Percentiles rank a stretch among this genome's conserved stretches.
phyloP scores from a whole-genome alignment of 1,140 invertebrate genomes.

The Heterodera schachtii region DNA sequence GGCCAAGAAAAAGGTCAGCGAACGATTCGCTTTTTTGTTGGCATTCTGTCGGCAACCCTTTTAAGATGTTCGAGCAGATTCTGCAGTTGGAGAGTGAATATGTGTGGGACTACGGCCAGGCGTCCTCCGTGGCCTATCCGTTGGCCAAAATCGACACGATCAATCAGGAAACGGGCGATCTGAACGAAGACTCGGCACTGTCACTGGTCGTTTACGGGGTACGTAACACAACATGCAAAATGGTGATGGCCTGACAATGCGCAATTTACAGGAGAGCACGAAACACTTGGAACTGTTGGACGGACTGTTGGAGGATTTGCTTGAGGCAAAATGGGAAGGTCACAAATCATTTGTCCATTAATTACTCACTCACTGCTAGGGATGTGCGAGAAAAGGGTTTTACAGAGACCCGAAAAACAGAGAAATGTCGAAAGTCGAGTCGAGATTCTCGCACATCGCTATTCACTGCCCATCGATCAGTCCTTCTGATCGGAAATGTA shows the following conservation, averaged over 20 bases:
- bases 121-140: slow-evolving; percentile 80
- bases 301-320: slow-evolving; percentile 86
- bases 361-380: too few relatives aligned
- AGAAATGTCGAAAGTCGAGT: too few relatives aligned
- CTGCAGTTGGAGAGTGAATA: slow-evolving; percentile 67
- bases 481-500: neutral
- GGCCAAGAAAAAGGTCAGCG: slow-evolving; percentile 73
- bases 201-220: slow-evolving; percentile 98
- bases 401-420: too few relatives aligned
- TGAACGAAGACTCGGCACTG: slow-evolving; percentile 88
- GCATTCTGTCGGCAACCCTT: slow-evolving; percentile 64
- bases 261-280: slow-evolving; percentile 77
- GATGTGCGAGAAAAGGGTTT: too few relatives aligned
- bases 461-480: too few relatives aligned
- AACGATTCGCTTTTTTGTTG: neutral
- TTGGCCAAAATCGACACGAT: slow-evolving; percentile 94
- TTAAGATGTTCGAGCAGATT: slow-evolving; percentile 83
- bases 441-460: too few relatives aligned
- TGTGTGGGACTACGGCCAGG: slow-evolving; percentile 72
- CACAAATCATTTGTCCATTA: slow-evolving; percentile 25
- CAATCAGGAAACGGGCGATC: slow-evolving; percentile 82
- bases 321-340: slow-evolving; percentile 92
- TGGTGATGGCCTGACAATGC: too few relatives aligned
- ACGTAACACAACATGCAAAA: slow-evolving; percentile 59
- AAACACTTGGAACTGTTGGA: slow-evolving; percentile 94